Base-by-base conservation (phyloP, 2,797 vertebrate species). In the Gallirallus australis region DNA sequence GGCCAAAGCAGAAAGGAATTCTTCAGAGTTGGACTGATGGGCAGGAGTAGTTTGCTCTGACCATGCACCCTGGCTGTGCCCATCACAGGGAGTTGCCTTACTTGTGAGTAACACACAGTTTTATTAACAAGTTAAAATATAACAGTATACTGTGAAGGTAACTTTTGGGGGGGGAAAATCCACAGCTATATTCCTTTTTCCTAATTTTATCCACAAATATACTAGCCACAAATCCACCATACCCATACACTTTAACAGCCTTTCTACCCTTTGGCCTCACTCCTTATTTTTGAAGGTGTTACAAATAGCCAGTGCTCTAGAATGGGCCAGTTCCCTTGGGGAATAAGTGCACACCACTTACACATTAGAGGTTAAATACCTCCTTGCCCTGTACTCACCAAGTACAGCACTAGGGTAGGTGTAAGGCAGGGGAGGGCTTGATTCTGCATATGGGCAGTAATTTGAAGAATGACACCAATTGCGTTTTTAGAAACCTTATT, bases 21-120 rank as follows among this genome's bases (percentile, higher is more conserved):
- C 19, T 4, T 30, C 48, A 13, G 27, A 65, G 27, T 3, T 25
- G 71, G 57, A 1, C 23, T n/a, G 73, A 3, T 10, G 68, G 52
- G 71, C 35, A 17, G 53, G 14, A 27, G 40, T 1, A 5, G 4
- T 64, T 13, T 59, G n/a, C 69, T 27, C 45, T 86, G 76, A 4
- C 28, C 1, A 0, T 2, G 35, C 1, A 0, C 24, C 21, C 1
- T 48, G 40, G 31, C 69, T 69, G 28, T 64, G 45, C 27, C 17
- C 27, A 0, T 30, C 13, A 15, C 0, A 0, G 18, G 24, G 30
- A 63, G 19, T 21, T 50, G 47, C 35, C 35, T 78, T 20, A n/a
- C 5, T 30, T 71, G 45, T 61, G 57, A 53, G 37, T 14, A 39
- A 57, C 6, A 2, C 11, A 6, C 1, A 1, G 7, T 42, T 85